Base-by-base conservation (phyloP, 2,888 invertebrate species). In the Drosophila dives region DNA sequence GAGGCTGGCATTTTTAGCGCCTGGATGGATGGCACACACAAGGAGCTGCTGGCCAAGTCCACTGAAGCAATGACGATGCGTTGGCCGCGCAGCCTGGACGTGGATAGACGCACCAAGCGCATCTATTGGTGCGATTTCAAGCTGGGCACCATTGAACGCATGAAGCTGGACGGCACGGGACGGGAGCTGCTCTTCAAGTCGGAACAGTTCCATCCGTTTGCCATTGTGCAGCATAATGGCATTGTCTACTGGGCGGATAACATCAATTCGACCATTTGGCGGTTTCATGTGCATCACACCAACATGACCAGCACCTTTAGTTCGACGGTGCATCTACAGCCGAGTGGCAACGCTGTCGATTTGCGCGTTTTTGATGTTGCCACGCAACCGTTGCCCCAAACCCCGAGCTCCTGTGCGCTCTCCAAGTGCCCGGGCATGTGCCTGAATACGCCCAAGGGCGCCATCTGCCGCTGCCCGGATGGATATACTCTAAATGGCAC, bases 1-100 rank as follows among this genome's bases (percentile, higher is more conserved):
- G 85, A 81, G 10, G 95, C 95, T 11, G 94, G 94, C 76, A 95
- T 97, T 80, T 95, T 96, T 91, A 93, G 94, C 50, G 95, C 96
- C 29, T 94, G 94, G 94, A 95, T 97, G 96, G 97, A 97, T 93
- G 97, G 97, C 15, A 93, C 94, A 2, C 94, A 94, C 82, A 94
- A 95, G 58, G 94, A 94, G 85, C 90, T 93, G 61, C 94, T 96
- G 78, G 92, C 96, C 15, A 92, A 94, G 95, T 77, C 94, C 94
- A 91, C 96, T 94, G 94, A 95, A 94, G 95, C 95, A 94, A 74
- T 83, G 69, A 83, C 87, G 0, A 91, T 92, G 80, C 83, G 82
- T 26, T 97, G 96, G 96, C 97, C 97, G 5, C 95, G 95, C 87
- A 97, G 97, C 12, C 94, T 97, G 59, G 95, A 95, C 5, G 93